Conservation (phyloP, 2,888 invertebrate species). For the Campoplex nolae region DNA sequence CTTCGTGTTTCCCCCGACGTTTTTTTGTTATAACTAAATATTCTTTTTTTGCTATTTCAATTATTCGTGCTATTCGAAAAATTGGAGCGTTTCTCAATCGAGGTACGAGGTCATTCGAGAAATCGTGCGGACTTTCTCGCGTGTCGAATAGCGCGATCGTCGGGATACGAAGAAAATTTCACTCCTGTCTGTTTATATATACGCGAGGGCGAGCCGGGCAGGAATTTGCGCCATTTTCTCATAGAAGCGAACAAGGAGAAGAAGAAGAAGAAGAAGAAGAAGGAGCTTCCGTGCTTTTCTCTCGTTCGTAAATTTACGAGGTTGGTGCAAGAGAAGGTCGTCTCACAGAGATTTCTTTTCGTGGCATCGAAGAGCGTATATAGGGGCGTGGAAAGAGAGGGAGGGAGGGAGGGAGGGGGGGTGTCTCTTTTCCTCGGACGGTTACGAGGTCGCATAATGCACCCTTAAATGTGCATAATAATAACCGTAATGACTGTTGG, state of each 20-base stretch:
- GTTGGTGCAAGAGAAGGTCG: slow-evolving; percentile 40
- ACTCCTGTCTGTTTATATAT: slow-evolving; percentile 17
- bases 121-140: slow-evolving; percentile 52
- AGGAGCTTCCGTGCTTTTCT: slow-evolving; percentile 39
- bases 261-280: not conserved
- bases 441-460: slow-evolving; percentile 52
- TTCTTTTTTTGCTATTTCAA: not conserved
- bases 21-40: not conserved
- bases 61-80: not conserved
- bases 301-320: slow-evolving; percentile 60
- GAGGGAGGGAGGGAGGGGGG: not conserved
- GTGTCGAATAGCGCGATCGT: slow-evolving; percentile 49
- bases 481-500: slow-evolving; percentile 55
- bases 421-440: slow-evolving; percentile 17
- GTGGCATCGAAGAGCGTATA: slow-evolving; percentile 10
- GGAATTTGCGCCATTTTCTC: slow-evolving; percentile 35
- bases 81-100: not conserved
- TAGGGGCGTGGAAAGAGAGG: slow-evolving; percentile 9
- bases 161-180: slow-evolving; percentile 38
- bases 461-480: slow-evolving; percentile 57
- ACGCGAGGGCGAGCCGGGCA: not conserved
- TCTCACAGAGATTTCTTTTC: slow-evolving; percentile 57
- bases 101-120: slow-evolving; percentile 33
- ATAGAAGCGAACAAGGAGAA: not conserved
- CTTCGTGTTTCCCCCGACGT: too few relatives aligned